Base-by-base conservation (phyloP, 2,888 invertebrate genomes). In the Aphrophora alni region DNA sequence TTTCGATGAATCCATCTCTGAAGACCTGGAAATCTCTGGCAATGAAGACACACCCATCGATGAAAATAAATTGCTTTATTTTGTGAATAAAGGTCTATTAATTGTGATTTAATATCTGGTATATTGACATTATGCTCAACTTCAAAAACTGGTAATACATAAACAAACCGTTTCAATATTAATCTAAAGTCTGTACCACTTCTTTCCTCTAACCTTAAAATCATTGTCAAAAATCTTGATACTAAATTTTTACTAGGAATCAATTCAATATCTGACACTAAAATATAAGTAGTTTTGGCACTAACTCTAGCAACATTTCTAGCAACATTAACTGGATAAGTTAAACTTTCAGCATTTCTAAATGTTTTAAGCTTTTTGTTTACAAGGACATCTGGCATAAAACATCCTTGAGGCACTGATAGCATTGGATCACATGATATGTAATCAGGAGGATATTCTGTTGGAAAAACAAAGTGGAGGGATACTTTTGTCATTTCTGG, bases 1-100 rank as follows among this genome's bases (percentile, higher is more conserved):
- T 81, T 83, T 12, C 83, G 81, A 38, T 85, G 87, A 82, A 90
- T 85, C 94, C 94, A 95, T 2, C 91, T 89, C 84, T 92, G 93
- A 14, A 94, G 88, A 0, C 93, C 94, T 12, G 94, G 94, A 86
- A 95, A 94, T 85, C 92, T 90, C 86, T 95, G 94, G 86, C 94
- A 95, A 87, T 94, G 94, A 2, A 91, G 89, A 86, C 94, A 95
- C 7, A 92, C 88, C 87, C 91, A 92, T 86, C 93, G 91, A 85
- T 93, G 93, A 87, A 93, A 93, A 87, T 93, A 93, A 84, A 91
- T 90, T 0, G 93, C 93, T 28, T 90, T 90, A 82, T 91, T 91
- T 8, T 89, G 88, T 2, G 88, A 87, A 71, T 92, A 89, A 88
- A 93, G 87, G 7, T 88, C 85, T 7, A 89, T 85, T 14, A 90